These are phyloP conservation scores for Deroptyus accipitrinus DNA, from an alignment of 2,113 vertebrate species.

Conservation along the genomic window DNA sequence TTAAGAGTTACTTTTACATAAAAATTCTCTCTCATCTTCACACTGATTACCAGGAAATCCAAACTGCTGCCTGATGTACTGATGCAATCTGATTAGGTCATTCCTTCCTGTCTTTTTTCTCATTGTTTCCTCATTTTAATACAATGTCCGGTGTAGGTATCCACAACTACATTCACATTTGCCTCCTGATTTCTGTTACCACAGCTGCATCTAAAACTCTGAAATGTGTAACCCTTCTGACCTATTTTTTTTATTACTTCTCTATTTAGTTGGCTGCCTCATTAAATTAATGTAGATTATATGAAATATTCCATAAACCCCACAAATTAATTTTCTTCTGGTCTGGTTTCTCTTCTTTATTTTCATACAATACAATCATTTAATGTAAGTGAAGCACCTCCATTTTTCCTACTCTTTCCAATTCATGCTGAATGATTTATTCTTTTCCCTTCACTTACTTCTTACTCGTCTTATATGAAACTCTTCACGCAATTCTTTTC, in stretches of 20 bases:
- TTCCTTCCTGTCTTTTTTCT: not conserved
- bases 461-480: not conserved
- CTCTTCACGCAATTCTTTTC: not conserved
- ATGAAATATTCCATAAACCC: not conserved
- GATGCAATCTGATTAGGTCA: not conserved
- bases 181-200: not conserved
- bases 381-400: not conserved
- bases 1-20: not conserved
- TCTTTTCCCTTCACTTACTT: not conserved
- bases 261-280: not conserved
- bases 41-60: not conserved
- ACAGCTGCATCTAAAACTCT: not conserved
- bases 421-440: not conserved
- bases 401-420: not conserved
- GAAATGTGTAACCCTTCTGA: not conserved
- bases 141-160: rapidly evolving
- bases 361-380: not conserved
- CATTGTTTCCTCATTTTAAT: not conserved
- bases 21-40: not conserved
- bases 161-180: not conserved
- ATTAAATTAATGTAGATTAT: not conserved
- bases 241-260: not conserved
- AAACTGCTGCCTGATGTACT: not conserved
- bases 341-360: not conserved
- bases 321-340: not conserved